Base-by-base conservation (phyloP, 2,797 vertebrate species). In the Anniella stebbinsi region DNA sequence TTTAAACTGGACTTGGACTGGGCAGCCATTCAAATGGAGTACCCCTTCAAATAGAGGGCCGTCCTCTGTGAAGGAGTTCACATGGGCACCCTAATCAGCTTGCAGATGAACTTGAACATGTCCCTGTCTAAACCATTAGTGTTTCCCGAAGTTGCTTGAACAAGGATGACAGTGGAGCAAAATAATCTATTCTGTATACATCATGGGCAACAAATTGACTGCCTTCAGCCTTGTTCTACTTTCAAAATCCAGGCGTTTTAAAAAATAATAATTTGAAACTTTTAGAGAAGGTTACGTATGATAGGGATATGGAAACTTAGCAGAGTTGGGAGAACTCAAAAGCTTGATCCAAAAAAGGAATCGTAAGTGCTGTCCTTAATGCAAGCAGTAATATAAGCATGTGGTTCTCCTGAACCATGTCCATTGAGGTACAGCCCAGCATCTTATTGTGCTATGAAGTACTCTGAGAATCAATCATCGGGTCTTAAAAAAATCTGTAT, bases 261-360 rank as follows among this genome's bases (percentile, higher is more conserved):
- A n/a, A n/a, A n/a, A n/a, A 48, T 83, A 83, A 48, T 28, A 48
- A 36, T 75, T 75, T 80, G 11, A 25, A 80, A 73, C 21, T 88
- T 87, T 70, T 38, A 54, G 63, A 69, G 10, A 88, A 72, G 57
- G 28, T 30, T n/a, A 36, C 21, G 21, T 21, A 80, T 51, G 28
- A 72, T 18, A 72, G 57, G 33, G 80, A 70, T 36, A 80, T 28
- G 33, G 17, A 30, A 75, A 75, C 57, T 75, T 60, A 48, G 12
- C 13, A 69, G 38, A n/a, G 9, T 0, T 45, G 11, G 21, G 23
- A 70, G 2, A 57, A 13, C 6, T 28, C 33, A 54, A 77, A 78
- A 78, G 45, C 69, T 54, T 73, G 69, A 73, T 57, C 48, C 73
- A 86, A 86, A 86, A 73, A 51, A 75, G 69, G 60, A 60, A 51